phyloP scores from a whole-genome alignment of 2,888 invertebrate species.

The Meganola albula region DNA sequence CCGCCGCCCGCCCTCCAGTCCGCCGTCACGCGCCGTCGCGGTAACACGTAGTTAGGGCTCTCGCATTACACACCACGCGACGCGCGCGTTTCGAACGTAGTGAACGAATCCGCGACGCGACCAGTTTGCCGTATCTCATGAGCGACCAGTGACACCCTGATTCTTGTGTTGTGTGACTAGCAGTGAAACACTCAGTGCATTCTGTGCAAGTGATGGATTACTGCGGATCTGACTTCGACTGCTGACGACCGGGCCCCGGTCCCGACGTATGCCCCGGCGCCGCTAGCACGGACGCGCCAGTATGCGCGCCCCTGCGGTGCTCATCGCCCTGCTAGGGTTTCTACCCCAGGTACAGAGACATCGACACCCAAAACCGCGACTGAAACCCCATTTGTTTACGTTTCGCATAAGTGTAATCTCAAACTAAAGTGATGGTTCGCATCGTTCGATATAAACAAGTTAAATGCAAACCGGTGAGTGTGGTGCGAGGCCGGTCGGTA shows the following conservation, averaged over 20 bases:
- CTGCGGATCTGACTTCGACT: slow-evolving; percentile 57
- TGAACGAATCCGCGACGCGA: slow-evolving; percentile 68
- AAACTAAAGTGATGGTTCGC: slow-evolving; percentile 37
- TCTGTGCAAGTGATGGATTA: slow-evolving; percentile 74
- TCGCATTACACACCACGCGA: slow-evolving; percentile 57
- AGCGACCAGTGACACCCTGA: slow-evolving; percentile 70
- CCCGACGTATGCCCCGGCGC: slow-evolving; percentile 72
- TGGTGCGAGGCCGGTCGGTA: slow-evolving; percentile 27
- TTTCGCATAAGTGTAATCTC: slow-evolving; percentile 39
- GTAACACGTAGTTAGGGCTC: slow-evolving; percentile 56
- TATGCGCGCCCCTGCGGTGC: slow-evolving; percentile 76
- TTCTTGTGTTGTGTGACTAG: slow-evolving; percentile 72
- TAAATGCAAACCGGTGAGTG: slow-evolving; percentile 33
- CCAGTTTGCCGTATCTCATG: slow-evolving; percentile 69
- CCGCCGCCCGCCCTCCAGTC: slow-evolving; percentile 73
- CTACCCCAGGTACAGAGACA: slow-evolving; percentile 74
- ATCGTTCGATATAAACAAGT: slow-evolving; percentile 41
- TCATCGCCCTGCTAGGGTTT: slow-evolving; percentile 76
- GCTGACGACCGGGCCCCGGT: slow-evolving; percentile 64
- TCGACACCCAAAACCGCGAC: slow-evolving; percentile 59
- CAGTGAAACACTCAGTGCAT: slow-evolving; percentile 71
- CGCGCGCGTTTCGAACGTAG: slow-evolving; percentile 75
- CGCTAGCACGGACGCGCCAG: slow-evolving; percentile 72
- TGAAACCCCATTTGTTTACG: slow-evolving; percentile 62
- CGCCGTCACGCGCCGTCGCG: slow-evolving; percentile 70